Base-by-base conservation (phyloP, 2,888 invertebrate species). In the Agriopis leucophaearia region DNA sequence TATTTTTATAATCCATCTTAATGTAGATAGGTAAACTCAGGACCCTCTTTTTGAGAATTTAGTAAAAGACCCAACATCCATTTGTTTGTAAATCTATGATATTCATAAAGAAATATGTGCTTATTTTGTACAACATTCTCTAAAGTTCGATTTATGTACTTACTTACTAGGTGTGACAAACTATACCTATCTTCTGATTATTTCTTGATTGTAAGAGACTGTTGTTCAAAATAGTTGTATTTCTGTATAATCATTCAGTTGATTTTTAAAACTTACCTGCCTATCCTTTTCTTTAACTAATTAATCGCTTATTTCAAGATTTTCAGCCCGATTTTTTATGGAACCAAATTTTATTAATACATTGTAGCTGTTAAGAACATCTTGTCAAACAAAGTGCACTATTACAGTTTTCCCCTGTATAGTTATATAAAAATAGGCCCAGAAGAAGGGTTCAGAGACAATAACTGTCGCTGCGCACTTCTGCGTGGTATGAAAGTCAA, bases 381-480 rank as follows among this genome's bases (percentile, higher is more conserved):
- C 50, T 48, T 42, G 56, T 55, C 50, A 48, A 54, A 68, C 47
- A 64, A 50, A 62, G 58, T 62, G 55, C 56, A 64, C 60, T 8
- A 40, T 60, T 64, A 60, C 42, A 60, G 40, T 56, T 27, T 58
- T 7, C 27, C 58, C 50, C 50, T 63, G 68, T 64, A 69, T 47
- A 69, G 55, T 62, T 72, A 63, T 74, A 76, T 68, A 74, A 73
- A 77, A 79, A 79, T 77, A 79, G 72, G 70, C 69, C 78, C 73
- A 70, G 66, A 72, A 74, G 72, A 72, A 72, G 72, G 72, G 74
- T 74, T 62, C 60, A 70, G 63, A 58, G 69, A 74, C 64, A 12
- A 45, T 27, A 48, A n/a, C 50, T 62, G 35, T 35, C 59, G 50
- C 57, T 69, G 52, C 35, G 48, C 66, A 61, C 68, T 69, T 55